Percentiles rank a stretch among this genome's conserved stretches.
These are phyloP conservation scores for Zosterops japonicus DNA, from an alignment of 2,113 vertebrate species.

Conservation along the genomic window DNA sequence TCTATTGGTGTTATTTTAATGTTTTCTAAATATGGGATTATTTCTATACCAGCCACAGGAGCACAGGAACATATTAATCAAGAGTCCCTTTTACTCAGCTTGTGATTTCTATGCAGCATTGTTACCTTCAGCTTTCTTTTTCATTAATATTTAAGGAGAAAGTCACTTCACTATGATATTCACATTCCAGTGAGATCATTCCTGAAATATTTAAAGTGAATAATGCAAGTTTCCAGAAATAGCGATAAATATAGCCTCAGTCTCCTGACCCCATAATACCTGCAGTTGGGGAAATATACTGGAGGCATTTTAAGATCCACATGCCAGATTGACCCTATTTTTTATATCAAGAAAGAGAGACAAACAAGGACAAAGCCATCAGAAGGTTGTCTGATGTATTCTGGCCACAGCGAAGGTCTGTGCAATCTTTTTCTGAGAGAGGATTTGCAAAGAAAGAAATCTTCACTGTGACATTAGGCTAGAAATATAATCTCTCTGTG, in stretches of 20 bases:
- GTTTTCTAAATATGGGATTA: neutral
- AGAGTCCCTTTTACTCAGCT: neutral
- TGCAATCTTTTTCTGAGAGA: neutral
- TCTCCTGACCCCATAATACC: neutral
- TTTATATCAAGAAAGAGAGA: slow-evolving; percentile 12
- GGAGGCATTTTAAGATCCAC: slow-evolving; percentile 25
- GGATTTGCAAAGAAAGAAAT: neutral
- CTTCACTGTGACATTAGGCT: neutral
- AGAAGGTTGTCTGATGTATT: slow-evolving; percentile 44
- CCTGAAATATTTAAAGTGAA: slow-evolving; percentile 53
- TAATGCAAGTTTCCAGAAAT: slow-evolving; percentile 47
- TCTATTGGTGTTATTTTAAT: neutral
- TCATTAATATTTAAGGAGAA: slow-evolving; percentile 53
- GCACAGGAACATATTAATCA: neutral
- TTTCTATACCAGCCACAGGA: neutral
- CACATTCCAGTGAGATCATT: slow-evolving; percentile 25
- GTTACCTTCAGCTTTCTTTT: slow-evolving; percentile 18
- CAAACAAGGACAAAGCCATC: slow-evolving; percentile 51
- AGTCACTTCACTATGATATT: slow-evolving; percentile 6
- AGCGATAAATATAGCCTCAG: slow-evolving; percentile 19
- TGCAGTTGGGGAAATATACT: slow-evolving; percentile 23
- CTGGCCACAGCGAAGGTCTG: slow-evolving; percentile 1
- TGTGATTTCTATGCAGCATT: slow-evolving; percentile 18
- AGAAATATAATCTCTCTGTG: neutral
- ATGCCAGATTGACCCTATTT: slow-evolving; percentile 37